These are phyloP conservation scores for Distichodus sexfasciatus DNA, from an alignment of 2,797 vertebrate genomes.

Conservation along the genomic window DNA sequence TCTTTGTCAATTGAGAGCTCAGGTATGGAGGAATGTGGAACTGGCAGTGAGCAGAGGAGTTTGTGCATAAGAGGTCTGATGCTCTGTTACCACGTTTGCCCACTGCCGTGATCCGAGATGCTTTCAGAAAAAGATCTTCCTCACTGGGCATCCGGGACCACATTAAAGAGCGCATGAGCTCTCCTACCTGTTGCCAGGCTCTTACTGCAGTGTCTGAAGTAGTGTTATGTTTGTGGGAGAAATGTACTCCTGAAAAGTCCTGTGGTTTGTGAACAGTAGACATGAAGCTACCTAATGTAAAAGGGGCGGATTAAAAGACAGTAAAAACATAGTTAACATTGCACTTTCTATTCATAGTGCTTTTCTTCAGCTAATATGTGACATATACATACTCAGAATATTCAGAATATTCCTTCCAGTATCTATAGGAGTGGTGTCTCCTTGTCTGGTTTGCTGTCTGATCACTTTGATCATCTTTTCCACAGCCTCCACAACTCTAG, in stretches of 20 bases:
- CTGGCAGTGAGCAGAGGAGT: conserved; percentile 48
- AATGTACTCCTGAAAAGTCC: conserved; percentile 8
- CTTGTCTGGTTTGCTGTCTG: conserved; percentile 55
- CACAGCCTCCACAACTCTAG: conserved; percentile 61
- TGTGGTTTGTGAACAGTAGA: conserved; percentile 52
- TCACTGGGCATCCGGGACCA: conserved; percentile 53
- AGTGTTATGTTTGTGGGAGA: not conserved
- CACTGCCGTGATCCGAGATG: conserved; percentile 60
- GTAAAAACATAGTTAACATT: not conserved
- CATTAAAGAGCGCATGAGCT: conserved; percentile 67
- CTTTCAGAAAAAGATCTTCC: conserved; percentile 59
- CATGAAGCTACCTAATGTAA: conserved; percentile 65
- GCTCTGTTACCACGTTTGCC: conserved; percentile 64
- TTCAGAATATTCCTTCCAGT: conserved; percentile 69
- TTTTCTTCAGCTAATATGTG: no score
- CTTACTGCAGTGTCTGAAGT: conserved; percentile 47
- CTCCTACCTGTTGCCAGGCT: conserved; percentile 61
- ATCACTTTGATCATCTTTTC: conserved; percentile 74
- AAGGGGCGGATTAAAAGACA: not conserved
- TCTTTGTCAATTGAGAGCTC: conserved; percentile 54
- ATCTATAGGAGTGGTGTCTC: conserved; percentile 52
- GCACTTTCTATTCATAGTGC: no score
- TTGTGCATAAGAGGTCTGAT: conserved; percentile 64
- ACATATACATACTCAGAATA: conserved; percentile 56
- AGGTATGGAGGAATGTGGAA: conserved; percentile 69